These are phyloP conservation scores for Chaetodon trifasciatus DNA, from an alignment of 2,797 vertebrate species.

Conservation along the genomic window DNA sequence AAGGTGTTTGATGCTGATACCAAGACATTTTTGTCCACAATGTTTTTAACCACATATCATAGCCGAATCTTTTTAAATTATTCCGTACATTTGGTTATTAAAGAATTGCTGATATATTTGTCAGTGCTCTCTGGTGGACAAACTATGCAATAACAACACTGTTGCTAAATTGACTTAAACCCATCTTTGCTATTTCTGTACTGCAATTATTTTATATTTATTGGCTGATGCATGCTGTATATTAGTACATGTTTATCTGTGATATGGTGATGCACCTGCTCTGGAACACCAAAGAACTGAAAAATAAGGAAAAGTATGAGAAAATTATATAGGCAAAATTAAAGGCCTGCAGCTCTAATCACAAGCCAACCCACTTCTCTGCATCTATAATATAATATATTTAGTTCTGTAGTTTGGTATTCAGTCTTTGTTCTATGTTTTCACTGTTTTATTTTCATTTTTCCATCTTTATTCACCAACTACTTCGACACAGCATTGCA, in stretches of 20 bases:
- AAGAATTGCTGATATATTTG: not conserved
- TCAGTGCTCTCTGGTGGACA: not conserved
- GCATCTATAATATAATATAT: not conserved
- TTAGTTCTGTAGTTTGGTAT: not conserved
- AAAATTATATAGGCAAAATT: not conserved
- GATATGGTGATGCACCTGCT: not conserved
- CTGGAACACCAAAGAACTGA: not conserved
- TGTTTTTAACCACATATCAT: too few species aligned
- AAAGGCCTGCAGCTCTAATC: not conserved
- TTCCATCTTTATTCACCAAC: constrained; percentile 3
- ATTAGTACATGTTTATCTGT: not conserved
- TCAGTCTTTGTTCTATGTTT: constrained; percentile 1
- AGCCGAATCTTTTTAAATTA: too few species aligned
- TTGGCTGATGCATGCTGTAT: not conserved
- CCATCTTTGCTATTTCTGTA: not conserved
- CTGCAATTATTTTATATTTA: not conserved
- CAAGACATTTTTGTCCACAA: too few species aligned
- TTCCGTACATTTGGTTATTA: too few species aligned
- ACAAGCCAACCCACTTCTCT: not conserved
- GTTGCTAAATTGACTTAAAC: not conserved
- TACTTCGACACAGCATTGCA: constrained; percentile 1
- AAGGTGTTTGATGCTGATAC: too few species aligned
- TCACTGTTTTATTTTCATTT: not conserved
- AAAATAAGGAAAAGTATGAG: not conserved
- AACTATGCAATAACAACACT: not conserved